These are phyloP conservation scores for Antheraea yamamai DNA, from an alignment of 2,888 invertebrate genomes.

Conservation along the genomic window DNA sequence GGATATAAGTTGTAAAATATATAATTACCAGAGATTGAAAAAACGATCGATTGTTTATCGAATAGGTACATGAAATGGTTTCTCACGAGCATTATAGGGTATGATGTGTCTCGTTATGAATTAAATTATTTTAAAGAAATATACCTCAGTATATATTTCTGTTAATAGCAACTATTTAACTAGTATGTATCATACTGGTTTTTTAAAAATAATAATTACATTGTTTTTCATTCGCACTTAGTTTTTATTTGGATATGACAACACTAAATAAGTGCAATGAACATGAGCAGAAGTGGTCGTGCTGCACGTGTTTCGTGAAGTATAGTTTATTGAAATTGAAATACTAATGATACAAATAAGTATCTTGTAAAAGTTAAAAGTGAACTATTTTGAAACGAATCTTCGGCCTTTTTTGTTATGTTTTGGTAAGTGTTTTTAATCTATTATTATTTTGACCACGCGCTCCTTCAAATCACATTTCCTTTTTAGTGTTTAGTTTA, in stretches of 20 bases:
- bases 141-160: too few species aligned
- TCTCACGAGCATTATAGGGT: too few species aligned
- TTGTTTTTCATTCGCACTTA: background rate
- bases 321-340: background rate
- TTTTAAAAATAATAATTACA: background rate
- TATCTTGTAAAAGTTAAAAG: conserved; percentile 19
- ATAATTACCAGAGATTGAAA: too few species aligned
- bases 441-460: conserved; percentile 44
- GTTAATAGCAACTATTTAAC: too few species aligned
- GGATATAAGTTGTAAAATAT: too few species aligned
- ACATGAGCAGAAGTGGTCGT: conserved; percentile 50
- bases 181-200: too few species aligned
- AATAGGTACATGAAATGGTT: too few species aligned
- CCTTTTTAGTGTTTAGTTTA: background rate
- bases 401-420: conserved; percentile 34
- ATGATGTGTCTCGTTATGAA: too few species aligned
- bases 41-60: too few species aligned
- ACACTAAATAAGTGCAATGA: conserved; percentile 36
- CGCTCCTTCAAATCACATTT: conserved; percentile 52
- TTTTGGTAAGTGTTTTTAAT: conserved; percentile 52
- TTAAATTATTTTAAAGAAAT: too few species aligned
- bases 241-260: background rate
- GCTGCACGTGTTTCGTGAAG: conserved; percentile 43
- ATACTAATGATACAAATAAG: conserved; percentile 2
- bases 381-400: background rate